Conservation (phyloP, 1,140 invertebrate species). For the Telenomus remus region DNA sequence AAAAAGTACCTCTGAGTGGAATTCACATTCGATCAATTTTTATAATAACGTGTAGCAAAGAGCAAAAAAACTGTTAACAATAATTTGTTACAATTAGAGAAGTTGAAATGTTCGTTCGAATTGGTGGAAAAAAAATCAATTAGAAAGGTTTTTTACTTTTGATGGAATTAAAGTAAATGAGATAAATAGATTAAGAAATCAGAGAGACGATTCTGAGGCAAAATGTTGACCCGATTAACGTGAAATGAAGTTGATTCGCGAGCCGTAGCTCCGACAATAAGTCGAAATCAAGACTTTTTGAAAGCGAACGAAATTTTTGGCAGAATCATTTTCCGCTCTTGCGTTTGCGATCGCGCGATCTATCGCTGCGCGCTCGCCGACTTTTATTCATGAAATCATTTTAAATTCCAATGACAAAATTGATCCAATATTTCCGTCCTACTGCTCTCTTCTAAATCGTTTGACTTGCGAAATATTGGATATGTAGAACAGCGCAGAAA, state of each 20-base stretch:
- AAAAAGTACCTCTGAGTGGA: too few relatives aligned
- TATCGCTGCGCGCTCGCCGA: constrained; percentile 4
- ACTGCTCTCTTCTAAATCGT: constrained; percentile 47
- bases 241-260: constrained; percentile 15
- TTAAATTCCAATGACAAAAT: constrained; percentile 62
- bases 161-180: constrained; percentile 15
- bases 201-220: too few relatives aligned
- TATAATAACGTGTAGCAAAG: too few relatives aligned
- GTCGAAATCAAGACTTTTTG: constrained; percentile 43
- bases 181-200: neutral
- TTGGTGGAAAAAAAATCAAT: too few relatives aligned
- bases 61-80: too few relatives aligned
- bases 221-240: constrained; percentile 3
- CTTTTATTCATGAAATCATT: constrained; percentile 66
- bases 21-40: too few relatives aligned
- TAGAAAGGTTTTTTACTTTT: too few relatives aligned
- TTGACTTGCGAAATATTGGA: constrained; percentile 50
- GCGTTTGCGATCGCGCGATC: constrained; percentile 3
- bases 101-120: too few relatives aligned
- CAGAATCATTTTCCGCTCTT: constrained; percentile 18
- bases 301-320: constrained; percentile 44
- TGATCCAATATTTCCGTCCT: constrained; percentile 49
- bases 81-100: too few relatives aligned
- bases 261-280: constrained; percentile 2
- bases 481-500: constrained; percentile 43